These are phyloP conservation scores for Harpagoxenus sublaevis DNA, from an alignment of 2,888 invertebrate genomes.

Conservation along the genomic window DNA sequence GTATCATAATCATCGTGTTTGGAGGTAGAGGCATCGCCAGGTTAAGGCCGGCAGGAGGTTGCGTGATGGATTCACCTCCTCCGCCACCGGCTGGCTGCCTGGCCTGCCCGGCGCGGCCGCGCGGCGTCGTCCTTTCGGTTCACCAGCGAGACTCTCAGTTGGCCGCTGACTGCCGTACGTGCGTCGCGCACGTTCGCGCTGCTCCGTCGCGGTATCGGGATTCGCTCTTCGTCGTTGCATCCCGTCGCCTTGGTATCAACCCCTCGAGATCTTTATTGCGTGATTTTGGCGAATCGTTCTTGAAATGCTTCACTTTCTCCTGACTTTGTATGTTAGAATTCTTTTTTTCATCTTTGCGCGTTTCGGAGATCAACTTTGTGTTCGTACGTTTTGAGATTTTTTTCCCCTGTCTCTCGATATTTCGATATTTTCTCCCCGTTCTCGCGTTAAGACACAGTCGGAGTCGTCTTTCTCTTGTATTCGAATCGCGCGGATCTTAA, in stretches of 20 bases:
- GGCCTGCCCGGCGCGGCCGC: conserved; percentile 54
- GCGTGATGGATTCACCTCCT: conserved; percentile 65
- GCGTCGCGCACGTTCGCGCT: conserved; percentile 67
- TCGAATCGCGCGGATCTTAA: not conserved
- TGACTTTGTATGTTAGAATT: too few species aligned
- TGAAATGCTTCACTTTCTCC: not conserved
- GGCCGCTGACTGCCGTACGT: conserved; percentile 84
- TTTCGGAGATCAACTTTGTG: not conserved
- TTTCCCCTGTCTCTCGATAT: not conserved
- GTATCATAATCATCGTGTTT: not conserved
- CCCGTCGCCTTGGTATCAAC: not conserved
- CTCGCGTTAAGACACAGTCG: not conserved
- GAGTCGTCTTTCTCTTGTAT: not conserved
- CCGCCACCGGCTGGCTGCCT: conserved; percentile 52
- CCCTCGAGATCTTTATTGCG: not conserved
- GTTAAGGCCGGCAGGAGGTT: conserved; percentile 63
- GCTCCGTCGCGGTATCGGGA: conserved; percentile 27
- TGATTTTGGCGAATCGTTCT: not conserved
- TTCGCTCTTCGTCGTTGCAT: not conserved
- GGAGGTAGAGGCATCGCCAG: conserved; percentile 40
- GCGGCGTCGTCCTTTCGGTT: conserved; percentile 75
- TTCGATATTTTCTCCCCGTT: not conserved
- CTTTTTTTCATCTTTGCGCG: not conserved
- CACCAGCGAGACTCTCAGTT: conserved; percentile 81
- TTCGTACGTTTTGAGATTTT: not conserved